Conservation (phyloP, 2,797 vertebrate genomes). For the Sandelia bainsii region DNA sequence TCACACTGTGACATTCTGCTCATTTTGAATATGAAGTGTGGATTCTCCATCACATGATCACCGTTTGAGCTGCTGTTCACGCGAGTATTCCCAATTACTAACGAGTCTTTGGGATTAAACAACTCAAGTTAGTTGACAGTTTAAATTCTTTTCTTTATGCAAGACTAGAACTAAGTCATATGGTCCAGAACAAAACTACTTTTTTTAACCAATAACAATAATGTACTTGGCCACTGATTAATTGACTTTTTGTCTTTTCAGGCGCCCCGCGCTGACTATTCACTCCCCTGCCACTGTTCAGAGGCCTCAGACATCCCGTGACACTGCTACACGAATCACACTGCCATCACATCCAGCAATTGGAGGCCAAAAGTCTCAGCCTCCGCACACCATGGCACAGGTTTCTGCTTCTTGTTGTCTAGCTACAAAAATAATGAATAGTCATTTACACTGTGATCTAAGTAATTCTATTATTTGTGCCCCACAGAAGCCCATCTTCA, state of each 20-base stretch:
- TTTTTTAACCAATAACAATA: background rate
- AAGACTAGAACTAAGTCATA: background rate
- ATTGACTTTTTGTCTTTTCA: constrained; percentile 55
- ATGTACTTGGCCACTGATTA: background rate
- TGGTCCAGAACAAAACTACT: no score
- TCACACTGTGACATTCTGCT: no score
- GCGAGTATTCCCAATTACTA: no score
- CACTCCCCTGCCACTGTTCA: constrained; percentile 93
- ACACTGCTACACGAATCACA: constrained; percentile 91
- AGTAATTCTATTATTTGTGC: background rate
- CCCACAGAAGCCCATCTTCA: constrained; percentile 95
- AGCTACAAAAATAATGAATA: background rate
- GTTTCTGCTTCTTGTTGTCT: constrained; percentile 69
- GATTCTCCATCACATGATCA: no score
- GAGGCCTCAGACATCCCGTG: constrained; percentile 89
- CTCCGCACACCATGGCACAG: constrained; percentile 94
- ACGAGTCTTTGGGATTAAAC: no score
- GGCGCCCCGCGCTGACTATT: constrained; percentile 91
- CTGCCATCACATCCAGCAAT: constrained; percentile 94
- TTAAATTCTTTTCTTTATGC: background rate
- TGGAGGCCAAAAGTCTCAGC: constrained; percentile 91
- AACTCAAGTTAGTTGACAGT: background rate
- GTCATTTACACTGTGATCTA: background rate
- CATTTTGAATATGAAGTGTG: no score
- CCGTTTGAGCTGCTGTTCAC: no score